Evolutionary conservation across 1,140 invertebrate species (phyloP), one percentile per base, ranked within the genome.

Genomic region (Wasmannia auropunctata): DNA sequence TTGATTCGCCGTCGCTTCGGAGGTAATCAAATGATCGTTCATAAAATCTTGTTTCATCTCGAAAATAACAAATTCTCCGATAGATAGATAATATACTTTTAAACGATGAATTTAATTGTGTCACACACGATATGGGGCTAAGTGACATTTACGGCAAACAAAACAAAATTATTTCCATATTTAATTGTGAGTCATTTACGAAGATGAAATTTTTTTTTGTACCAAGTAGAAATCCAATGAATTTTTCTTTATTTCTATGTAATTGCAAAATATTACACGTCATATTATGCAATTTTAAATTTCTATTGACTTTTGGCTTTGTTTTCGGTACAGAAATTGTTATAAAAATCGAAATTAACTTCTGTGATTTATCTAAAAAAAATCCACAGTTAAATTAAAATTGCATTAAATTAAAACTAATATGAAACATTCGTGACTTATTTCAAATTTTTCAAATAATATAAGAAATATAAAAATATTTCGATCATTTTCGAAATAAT

Each of bases 21-120:
- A 37, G 2, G 2, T 58, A 83, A 72, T 74, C 37, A 16, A 83
- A 72, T 56, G 25, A 60, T 83, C 79, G 65, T 81, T 81, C 25
- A 81, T 72, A 43, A 37, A 54, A 31, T 70, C 19, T 25, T 28
- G 49, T 72, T 81, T 83, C 28, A 34, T 22, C 16, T 80, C 37
- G 25, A 22, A 58, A 83, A 43, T 58, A 72, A 58, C 7, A 25
- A 16, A 34, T 70, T 81, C 11, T 14, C 25, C 25, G 19, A 56
- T 81, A 28, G 51, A 72, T 46, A 8, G 22, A 22, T 25, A 54
- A 69, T 56, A 69, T 56, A 14, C 37, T 81, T 43, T 43, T 56
- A 34, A 49, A 51, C 2, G n/a, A 37, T 22, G 7, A 72, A 81
- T 83, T 58, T 43, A 58, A 70, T 46, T 22, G 14, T 34, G 37